Base-by-base conservation (phyloP, 2,113 vertebrate species). In the Daubentonia madagascariensis region DNA sequence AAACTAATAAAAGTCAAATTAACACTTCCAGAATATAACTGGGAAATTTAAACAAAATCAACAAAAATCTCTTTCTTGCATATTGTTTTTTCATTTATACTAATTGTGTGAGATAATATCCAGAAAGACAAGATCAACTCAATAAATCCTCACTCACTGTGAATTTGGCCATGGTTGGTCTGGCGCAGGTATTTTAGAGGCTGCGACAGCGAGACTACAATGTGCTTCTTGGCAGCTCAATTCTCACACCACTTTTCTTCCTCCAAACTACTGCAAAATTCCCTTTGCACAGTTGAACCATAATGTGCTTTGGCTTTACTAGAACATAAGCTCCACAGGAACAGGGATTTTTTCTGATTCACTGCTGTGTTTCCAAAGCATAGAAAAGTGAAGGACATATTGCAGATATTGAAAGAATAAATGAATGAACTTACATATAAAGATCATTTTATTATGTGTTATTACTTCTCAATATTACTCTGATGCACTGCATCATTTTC, bases 1-100 rank as follows among this genome's bases (percentile, higher is more conserved):
- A 92, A 95, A 76, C 35, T 54, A 80, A 84, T 91, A 88, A 76
- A 97, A 80, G 72, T 93, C 54, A 50, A 63, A 79, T 90, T 28
- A 88, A 94, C 40, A 87, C 65, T 94, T 95, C 54, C 30, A 97
- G 75, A 61, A 57, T 72, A 73, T 32, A 92, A 89, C n/a, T 67
- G 17, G 83, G 59, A 76, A 63, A 83, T 75, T 68, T 90, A 73
- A 94, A 95, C 63, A 70, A 22, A 90, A 32, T 52, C 61, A 68
- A 68, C 32, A 65, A 87, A 43, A 54, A 25, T 25, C 1, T 45
- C 52, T 91, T 50, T 50, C 57, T 84, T 76, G 54, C 45, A 25
- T 84, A n/a, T 72, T 90, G 92, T 83, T 93, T 93, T 79, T 61
- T 92, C 17, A 67, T 23, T 65, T 83, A 73, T 50, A 40, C 9